A percentile compares a stretch with the other conserved stretches of the same genome.
Evolutionary conservation across 2,113 vertebrate species (phyloP).

Genomic region (Amphiprion percula): DNA sequence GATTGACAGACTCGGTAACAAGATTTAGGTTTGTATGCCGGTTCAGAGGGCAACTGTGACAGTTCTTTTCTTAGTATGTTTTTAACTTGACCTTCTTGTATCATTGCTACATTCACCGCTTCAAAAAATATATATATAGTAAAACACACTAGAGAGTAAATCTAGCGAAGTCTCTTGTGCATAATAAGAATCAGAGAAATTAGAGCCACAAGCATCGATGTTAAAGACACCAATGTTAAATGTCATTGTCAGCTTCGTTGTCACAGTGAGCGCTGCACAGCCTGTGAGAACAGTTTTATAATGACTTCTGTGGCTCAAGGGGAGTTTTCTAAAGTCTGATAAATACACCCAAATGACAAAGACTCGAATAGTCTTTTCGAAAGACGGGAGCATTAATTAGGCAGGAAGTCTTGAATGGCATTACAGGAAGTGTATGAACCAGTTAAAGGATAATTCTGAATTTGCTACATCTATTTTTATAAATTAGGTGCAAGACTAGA

Average conservation of each 20-base stretch:
- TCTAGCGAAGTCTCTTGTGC: neutral
- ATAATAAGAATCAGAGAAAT: neutral
- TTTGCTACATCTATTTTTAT: too few relatives aligned
- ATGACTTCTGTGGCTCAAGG: neutral
- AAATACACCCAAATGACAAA: too few relatives aligned
- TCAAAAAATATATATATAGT: neutral
- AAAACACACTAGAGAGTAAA: neutral
- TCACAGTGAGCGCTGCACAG: neutral
- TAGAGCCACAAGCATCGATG: neutral
- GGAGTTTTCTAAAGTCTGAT: neutral
- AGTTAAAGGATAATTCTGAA: too few relatives aligned
- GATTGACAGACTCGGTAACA: slow-evolving; percentile 51
- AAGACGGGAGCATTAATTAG: too few relatives aligned
- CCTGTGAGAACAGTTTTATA: neutral
- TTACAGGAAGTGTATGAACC: too few relatives aligned
- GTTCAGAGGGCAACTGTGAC: slow-evolving; percentile 39
- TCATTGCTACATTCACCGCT: neutral
- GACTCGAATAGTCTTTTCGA: too few relatives aligned
- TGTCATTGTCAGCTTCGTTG: neutral
- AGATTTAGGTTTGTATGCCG: slow-evolving; percentile 38
- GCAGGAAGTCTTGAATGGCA: too few relatives aligned
- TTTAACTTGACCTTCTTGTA: slow-evolving; percentile 9
- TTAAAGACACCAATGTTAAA: neutral
- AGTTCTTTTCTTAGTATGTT: slow-evolving; percentile 6
- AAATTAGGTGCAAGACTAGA: too few relatives aligned